A percentile compares a stretch with the other conserved stretches of the same genome.
Conservation (phyloP, 2,888 invertebrate genomes). For the Hermaeophaga mercurialis region DNA sequence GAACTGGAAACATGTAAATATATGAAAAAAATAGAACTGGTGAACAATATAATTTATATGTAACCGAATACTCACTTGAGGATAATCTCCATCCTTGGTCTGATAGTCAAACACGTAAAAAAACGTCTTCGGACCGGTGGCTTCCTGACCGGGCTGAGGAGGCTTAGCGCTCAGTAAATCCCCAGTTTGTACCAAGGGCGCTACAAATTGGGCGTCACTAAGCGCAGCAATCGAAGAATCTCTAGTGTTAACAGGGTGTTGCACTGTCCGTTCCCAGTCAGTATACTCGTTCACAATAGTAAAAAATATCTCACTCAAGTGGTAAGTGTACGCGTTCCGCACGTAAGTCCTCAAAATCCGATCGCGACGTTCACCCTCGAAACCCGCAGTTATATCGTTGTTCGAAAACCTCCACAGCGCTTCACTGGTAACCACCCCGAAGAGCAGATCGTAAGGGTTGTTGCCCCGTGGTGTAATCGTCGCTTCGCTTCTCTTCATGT, state of each 20-base stretch:
- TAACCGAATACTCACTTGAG: slow-evolving; percentile 74
- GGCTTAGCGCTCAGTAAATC: slow-evolving; percentile 77
- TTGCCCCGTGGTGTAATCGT: slow-evolving; percentile 63
- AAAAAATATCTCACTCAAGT: slow-evolving; percentile 94
- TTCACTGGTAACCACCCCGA: slow-evolving; percentile 90
- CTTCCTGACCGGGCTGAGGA: slow-evolving; percentile 63
- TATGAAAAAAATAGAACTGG: neutral
- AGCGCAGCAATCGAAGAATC: slow-evolving; percentile 90
- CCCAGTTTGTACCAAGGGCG: slow-evolving; percentile 85
- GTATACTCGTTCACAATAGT: slow-evolving; percentile 97
- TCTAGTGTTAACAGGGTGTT: slow-evolving; percentile 86
- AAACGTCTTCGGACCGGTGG: slow-evolving; percentile 77
- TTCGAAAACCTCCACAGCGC: slow-evolving; percentile 91
- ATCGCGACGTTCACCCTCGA: slow-evolving; percentile 86
- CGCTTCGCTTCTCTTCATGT: slow-evolving; percentile 67
- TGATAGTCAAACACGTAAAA: slow-evolving; percentile 94
- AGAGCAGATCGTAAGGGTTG: slow-evolving; percentile 81
- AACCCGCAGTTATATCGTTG: slow-evolving; percentile 80
- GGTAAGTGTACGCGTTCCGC: slow-evolving; percentile 92
- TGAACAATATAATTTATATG: no score
- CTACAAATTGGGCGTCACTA: slow-evolving; percentile 93
- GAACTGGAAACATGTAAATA: no score
- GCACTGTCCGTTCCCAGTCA: slow-evolving; percentile 92
- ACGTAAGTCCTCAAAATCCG: slow-evolving; percentile 90
- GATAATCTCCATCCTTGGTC: slow-evolving; percentile 86